Base-by-base conservation (phyloP, 2,113 vertebrate species). In the Cyprinodon brontotheroides region DNA sequence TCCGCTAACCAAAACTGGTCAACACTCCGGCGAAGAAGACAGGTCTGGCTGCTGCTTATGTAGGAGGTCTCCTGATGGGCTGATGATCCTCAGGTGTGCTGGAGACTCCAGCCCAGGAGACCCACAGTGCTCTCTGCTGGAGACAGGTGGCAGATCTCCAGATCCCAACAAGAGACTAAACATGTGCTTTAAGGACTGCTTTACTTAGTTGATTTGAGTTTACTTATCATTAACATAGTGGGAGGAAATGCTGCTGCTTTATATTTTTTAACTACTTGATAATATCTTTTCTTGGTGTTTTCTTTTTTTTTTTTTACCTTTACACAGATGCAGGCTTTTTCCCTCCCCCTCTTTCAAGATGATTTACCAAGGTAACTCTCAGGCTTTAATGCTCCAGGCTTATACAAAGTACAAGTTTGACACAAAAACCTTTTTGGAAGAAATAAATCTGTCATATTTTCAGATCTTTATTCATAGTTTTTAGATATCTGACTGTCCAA, bases 351-450 rank as follows among this genome's bases (percentile, higher is more conserved):
- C 8, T 68, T 1, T 60, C 12, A 29, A 74, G 17, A 39, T 15
- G 57, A 39, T 61, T 11, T 64, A n/a, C 68, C 57, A 20, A 74
- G 36, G 48, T 57, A 15, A 75, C 65, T 72, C 64, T 63, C 2
- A 1, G 4, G 29, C 22, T 69, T n/a, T n/a, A 14, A 13, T 64
- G 40, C 48, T 64, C 59, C 48, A 75, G n/a, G 4, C 15, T 20
- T 22, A 64, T 12, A 20, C 13, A 0, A 60, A 74, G 57, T 62
- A 68, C 20, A 64, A 6, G 47, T 17, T 40, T 40, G 3, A 61
- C 20, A 39, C 6, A 57, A 6, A 5, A 11, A 11, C 38, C 12
- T 22, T 37, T 1, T 11, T 39, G 9, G 2, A 48, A 39, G 17
- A 78, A 36, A 66, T 1, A n/a, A 4, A 22, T 50, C 10, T 6